Base-by-base conservation (phyloP, 2,113 vertebrate genomes). In the Agapornis roseicollis region DNA sequence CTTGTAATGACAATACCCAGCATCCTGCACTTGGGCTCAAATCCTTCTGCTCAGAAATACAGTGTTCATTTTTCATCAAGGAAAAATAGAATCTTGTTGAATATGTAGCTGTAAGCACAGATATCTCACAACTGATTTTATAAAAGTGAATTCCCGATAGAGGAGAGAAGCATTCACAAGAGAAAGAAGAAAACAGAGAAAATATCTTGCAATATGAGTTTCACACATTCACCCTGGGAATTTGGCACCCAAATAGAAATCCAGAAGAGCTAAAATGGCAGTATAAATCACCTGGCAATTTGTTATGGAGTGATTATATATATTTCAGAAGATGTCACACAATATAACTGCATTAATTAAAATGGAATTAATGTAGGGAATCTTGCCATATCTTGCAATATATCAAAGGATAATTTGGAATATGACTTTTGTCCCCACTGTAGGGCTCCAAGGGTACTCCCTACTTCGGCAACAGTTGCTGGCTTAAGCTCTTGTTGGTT, bases 261-360 rank as follows among this genome's bases (percentile, higher is more conserved):
- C 87, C 66, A 81, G 58, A 80, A 77, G 78, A 63, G 61, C 28
- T 92, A 69, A 88, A 95, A 91, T 49, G 33, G 65, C 44, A 58
- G 41, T 31, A 82, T 85, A 94, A 94, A 94, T 96, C 66, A 95
- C 44, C 29, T 41, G 56, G 28, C 39, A 85, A 89, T 85, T 89
- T 95, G 80, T 92, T 76, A 58, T 35, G 44, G 72, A 72, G 42
- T 53, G 53, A 77, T 92, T 76, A 89, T 37, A 47, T 33, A 14
- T 87, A 79, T 96, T 88, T 76, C 6, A 17, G 84, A 68, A 92
- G 63, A 69, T 92, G 89, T 94, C 81, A 92, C n/a, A 70, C 41
- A 68, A 64, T 52, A 37, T 53, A 91, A 82, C 50, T 71, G 55
- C 47, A 84, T 91, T 91, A 84, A 94, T 95, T 94, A 91, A 92